Percentiles rank a stretch among this genome's conserved stretches.
These are phyloP conservation scores for Chromoteleia sp. DNA, from an alignment of 2,888 invertebrate genomes.

Conservation along the genomic window DNA sequence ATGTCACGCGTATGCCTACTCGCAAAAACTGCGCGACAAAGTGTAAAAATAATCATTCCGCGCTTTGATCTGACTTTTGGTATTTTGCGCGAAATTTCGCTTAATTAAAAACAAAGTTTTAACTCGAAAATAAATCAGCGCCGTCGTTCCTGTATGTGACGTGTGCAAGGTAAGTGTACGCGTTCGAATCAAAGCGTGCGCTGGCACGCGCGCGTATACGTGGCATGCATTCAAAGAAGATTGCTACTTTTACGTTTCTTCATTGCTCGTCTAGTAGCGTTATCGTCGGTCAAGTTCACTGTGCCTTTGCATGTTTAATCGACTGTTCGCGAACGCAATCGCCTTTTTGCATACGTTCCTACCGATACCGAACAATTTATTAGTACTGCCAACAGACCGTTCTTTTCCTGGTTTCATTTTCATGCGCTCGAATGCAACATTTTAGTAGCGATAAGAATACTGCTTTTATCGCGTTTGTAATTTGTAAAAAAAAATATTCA, in stretches of 20 bases:
- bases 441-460: too few species aligned
- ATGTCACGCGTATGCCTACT: slow-evolving; percentile 16
- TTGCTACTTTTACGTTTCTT: slow-evolving; percentile 62
- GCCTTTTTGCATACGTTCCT: slow-evolving; percentile 17
- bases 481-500: too few species aligned
- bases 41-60: slow-evolving; percentile 18
- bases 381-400: slow-evolving; percentile 4
- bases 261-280: slow-evolving; percentile 52
- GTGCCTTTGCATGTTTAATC: slow-evolving; percentile 58
- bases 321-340: slow-evolving; percentile 47
- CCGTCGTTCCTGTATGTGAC: slow-evolving; percentile 8
- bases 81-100: slow-evolving; percentile 27
- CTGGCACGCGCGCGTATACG: slow-evolving; percentile 66
- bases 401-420: background rate
- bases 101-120: slow-evolving; percentile 45
- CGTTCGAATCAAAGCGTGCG: slow-evolving; percentile 58
- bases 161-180: slow-evolving; percentile 34
- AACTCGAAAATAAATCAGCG: slow-evolving; percentile 22
- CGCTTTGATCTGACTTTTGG: slow-evolving; percentile 33
- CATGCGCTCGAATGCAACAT: background rate
- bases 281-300: slow-evolving; percentile 70
- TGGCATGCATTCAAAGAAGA: slow-evolving; percentile 63
- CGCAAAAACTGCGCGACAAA: slow-evolving; percentile 12
- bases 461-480: too few species aligned
- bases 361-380: slow-evolving; percentile 20